Conservation (phyloP, 2,113 vertebrate species). For the Sinocyclocheilus anshuiensis region DNA sequence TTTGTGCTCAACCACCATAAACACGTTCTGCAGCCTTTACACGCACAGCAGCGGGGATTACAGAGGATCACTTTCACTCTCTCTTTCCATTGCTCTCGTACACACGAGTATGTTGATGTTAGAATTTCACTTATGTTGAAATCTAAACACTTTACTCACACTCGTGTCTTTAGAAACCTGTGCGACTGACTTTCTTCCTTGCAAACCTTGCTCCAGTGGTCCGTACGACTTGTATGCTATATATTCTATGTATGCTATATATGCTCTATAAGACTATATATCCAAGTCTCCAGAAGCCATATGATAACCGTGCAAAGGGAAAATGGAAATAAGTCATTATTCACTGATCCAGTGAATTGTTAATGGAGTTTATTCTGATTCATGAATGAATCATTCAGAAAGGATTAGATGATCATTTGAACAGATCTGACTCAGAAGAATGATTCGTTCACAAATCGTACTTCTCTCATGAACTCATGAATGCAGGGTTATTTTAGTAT, state of each 20-base stretch:
- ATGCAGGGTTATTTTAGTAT: neutral
- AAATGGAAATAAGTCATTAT: neutral
- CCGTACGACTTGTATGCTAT: no score
- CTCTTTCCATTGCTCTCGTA: neutral
- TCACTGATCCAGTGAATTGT: neutral
- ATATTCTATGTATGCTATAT: no score
- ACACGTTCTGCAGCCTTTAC: constrained; percentile 30
- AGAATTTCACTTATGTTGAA: neutral
- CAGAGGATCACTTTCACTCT: neutral
- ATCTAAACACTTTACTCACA: neutral
- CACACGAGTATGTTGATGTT: neutral
- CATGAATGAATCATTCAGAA: neutral
- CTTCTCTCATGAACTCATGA: neutral
- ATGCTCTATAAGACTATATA: no score
- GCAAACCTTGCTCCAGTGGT: neutral
- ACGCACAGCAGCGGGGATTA: neutral
- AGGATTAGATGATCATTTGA: neutral
- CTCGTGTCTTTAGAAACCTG: neutral
- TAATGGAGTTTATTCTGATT: neutral
- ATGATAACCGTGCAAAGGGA: neutral
- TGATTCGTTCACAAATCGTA: neutral
- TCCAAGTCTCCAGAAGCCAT: neutral
- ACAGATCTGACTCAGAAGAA: neutral
- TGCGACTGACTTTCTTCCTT: neutral
- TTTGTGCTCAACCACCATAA: constrained; percentile 43